phyloP scores from a whole-genome alignment of 2,113 vertebrate species.

The Macaca fascicularis region T2T-MFA8v1.1 NC_088381.1:93722501-93723000 shows the following conservation, averaged over 20 bases:
- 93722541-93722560: neutral
- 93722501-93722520: neutral
- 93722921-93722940: neutral
- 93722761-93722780: neutral
- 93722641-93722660: neutral
- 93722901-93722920: neutral
- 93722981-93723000: neutral
- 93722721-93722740: neutral
- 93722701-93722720: neutral
- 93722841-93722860: neutral
- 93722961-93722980: neutral
- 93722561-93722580: neutral
- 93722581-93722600: neutral
- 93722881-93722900: neutral
- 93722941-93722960: neutral
- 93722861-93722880: too few species aligned
- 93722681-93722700: neutral
- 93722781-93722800: neutral
- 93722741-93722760: neutral
- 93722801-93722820: neutral
- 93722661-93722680: neutral
- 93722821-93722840: neutral
- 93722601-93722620: neutral
- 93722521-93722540: neutral
- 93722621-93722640: neutral